Base-by-base conservation (phyloP, 2,888 invertebrate species). In the Amphipoea lucens region DNA sequence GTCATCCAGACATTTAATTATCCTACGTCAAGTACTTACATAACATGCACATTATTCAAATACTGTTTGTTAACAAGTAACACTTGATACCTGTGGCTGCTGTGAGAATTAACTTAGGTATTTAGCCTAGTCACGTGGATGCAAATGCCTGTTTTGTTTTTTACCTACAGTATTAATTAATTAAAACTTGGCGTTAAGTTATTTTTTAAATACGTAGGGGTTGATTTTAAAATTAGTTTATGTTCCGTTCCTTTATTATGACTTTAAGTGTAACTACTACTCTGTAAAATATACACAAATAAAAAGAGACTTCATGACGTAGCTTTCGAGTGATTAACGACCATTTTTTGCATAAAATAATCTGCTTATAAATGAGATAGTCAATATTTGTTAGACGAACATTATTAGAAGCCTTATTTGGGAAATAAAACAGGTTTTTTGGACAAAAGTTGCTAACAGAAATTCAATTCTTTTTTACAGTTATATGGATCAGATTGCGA, bases 1-100 rank as follows among this genome's bases (percentile, higher is more conserved):
- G 81, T 80, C 87, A 80, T 83, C 78, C 60, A 60, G 81, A 62
- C 71, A 78, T 80, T 74, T 76, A 87, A 86, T 87, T 76, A 85
- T 80, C 81, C 54, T 69, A 75, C 81, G 65, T 74, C 71, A 63
- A 68, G 74, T 87, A 60, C 71, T 74, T 68, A 81, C 69, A 72
- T 76, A 68, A 78, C 85, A 63, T 76, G 76, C 54, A 68, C 42
- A 71, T 85, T 85, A 87, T 84, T 78, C 60, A 87, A 85, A 85
- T 87, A 81, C 72, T 73, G 20, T 81, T 74, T 63, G 7, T 51
- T 62, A 45, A 62, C 65, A 69, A 79, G 54, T 54, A 63, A 82
- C 40, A 65, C 78, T 78, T 69, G 42, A 60, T 69, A 62, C 5
- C 36, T 72, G 23, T 40, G 66, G 60, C 48, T 83, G 48, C 45